These are phyloP conservation scores for Paramuricea clavata DNA, from an alignment of 92 coral and sea anemone species.

Conservation along the genomic window DNA sequence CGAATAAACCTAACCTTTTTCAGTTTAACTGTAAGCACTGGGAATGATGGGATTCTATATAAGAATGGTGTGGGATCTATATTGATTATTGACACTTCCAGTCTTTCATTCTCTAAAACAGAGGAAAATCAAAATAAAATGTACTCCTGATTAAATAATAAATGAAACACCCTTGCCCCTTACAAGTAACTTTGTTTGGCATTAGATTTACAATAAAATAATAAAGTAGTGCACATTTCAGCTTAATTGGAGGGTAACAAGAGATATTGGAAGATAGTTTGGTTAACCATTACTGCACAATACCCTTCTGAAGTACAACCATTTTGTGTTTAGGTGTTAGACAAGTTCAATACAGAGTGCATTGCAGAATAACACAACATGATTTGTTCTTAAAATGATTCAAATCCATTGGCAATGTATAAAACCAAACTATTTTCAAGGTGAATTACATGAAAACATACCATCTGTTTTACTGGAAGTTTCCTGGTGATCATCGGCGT, in stretches of 20 bases:
- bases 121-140: not conserved
- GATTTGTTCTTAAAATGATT: too few relatives aligned
- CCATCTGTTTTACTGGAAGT: not conserved
- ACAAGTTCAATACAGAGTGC: too few relatives aligned
- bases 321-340: too few relatives aligned
- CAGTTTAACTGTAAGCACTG: not conserved
- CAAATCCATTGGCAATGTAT: too few relatives aligned
- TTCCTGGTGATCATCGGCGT: not conserved
- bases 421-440: too few relatives aligned
- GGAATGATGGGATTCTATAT: slow-evolving; percentile 19
- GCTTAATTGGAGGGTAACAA: not conserved
- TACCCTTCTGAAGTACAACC: too few relatives aligned
- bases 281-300: too few relatives aligned
- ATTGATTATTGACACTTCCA: not conserved
- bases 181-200: not conserved
- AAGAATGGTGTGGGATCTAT: not conserved
- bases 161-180: not conserved
- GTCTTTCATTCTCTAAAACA: not conserved
- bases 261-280: too few relatives aligned
- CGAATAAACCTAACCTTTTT: not conserved
- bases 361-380: too few relatives aligned
- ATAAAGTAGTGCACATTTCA: not conserved
- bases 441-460: too few relatives aligned
- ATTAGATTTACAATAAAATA: not conserved
- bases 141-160: not conserved